Percentiles rank a stretch among this genome's conserved stretches.
Evolutionary conservation across 1,140 invertebrate genomes (phyloP).

Genomic region (Drusus annulatus): DNA sequence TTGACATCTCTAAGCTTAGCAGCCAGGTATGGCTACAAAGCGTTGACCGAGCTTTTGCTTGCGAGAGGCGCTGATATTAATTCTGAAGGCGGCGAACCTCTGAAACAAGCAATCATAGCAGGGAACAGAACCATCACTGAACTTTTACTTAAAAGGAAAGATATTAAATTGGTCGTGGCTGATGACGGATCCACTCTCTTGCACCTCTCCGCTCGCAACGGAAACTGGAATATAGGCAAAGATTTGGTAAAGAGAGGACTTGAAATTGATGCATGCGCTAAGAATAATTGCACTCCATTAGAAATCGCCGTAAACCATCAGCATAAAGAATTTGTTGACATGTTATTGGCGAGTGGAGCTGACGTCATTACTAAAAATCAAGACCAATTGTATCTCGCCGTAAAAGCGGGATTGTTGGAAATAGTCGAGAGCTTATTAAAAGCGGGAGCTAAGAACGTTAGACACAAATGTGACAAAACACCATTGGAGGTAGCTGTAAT

Average conservation of each 20-base stretch:
- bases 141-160: neutral
- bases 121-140: neutral
- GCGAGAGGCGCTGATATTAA: neutral
- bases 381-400: neutral
- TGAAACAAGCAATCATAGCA: neutral
- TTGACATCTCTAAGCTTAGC: neutral
- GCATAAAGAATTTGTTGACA: neutral
- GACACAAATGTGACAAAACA: neutral
- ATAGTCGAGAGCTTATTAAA: neutral
- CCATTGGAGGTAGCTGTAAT: neutral
- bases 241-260: neutral
- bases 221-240: neutral
- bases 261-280: neutral
- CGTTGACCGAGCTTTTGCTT: neutral
- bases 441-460: neutral
- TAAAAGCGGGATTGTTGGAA: neutral
- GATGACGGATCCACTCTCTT: neutral
- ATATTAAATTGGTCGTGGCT: neutral
- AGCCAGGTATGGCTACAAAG: neutral
- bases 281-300: neutral
- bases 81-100: neutral
- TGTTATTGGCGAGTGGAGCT: slow-evolving; percentile 5
- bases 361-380: neutral
- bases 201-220: neutral
- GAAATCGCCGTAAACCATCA: neutral